A percentile compares a stretch with the other conserved stretches of the same genome.
These are phyloP conservation scores for Notarius quadriscutis DNA, from an alignment of 2,113 vertebrate species.

Conservation along the genomic window DNA sequence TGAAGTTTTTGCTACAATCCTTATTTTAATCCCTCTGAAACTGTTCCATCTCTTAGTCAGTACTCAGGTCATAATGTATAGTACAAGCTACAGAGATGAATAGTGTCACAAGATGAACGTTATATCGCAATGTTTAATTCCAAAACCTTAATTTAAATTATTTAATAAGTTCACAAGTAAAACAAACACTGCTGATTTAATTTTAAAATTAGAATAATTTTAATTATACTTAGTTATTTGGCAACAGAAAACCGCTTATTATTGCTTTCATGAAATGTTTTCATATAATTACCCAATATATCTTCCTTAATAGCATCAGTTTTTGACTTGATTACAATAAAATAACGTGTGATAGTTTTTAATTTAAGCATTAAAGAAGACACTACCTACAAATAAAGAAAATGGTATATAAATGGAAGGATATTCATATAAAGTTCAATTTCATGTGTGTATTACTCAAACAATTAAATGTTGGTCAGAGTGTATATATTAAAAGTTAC, in stretches of 20 bases:
- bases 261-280: background rate
- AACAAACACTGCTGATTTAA: background rate
- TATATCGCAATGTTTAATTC: background rate
- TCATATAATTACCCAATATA: background rate
- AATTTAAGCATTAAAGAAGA: background rate
- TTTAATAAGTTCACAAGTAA: too few species aligned
- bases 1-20: background rate
- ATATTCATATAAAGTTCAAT: background rate
- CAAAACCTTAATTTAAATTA: background rate
- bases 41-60: background rate
- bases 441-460: background rate
- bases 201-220: background rate
- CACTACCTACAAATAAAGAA: background rate
- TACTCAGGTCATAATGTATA: background rate
- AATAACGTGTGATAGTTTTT: background rate
- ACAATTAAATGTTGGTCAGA: too few species aligned
- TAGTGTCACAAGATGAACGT: background rate
- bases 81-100: background rate
- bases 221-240: background rate
- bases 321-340: background rate
- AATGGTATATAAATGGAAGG: background rate
- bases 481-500: background rate
- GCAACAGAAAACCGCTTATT: background rate
- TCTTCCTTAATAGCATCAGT: background rate
- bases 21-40: background rate